Conservation (phyloP, 2,888 invertebrate species). For the Catotricha subobsoleta region DNA sequence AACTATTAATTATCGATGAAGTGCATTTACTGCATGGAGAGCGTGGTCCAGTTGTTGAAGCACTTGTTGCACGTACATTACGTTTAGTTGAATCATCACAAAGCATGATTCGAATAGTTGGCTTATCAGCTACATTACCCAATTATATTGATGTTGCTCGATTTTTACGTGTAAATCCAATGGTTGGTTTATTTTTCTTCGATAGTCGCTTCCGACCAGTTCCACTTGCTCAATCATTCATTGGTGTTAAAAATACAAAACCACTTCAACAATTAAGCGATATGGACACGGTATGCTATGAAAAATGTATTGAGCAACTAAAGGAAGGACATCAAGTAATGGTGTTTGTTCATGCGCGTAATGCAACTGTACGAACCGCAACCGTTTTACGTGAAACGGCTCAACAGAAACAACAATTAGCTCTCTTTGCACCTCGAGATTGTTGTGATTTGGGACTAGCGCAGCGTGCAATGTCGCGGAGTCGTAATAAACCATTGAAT, state of each 20-base stretch:
- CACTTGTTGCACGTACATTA: slow-evolving; percentile 85
- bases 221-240: slow-evolving; percentile 78
- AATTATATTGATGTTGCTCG: slow-evolving; percentile 93
- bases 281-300: slow-evolving; percentile 87
- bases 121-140: slow-evolving; percentile 90
- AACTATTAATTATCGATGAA: slow-evolving; percentile 89
- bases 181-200: slow-evolving; percentile 83
- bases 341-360: slow-evolving; percentile 97
- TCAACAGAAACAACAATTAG: slow-evolving; percentile 49
- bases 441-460: slow-evolving; percentile 45
- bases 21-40: slow-evolving; percentile 94
- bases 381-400: slow-evolving; percentile 68
- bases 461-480: slow-evolving; percentile 47
- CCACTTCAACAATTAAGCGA: slow-evolving; percentile 44
- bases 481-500: slow-evolving; percentile 62
- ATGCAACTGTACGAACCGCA: slow-evolving; percentile 84
- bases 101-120: slow-evolving; percentile 92
- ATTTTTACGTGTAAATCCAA: slow-evolving; percentile 86
- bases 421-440: slow-evolving; percentile 49
- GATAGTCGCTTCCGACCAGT: slow-evolving; percentile 90
- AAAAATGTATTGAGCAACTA: slow-evolving; percentile 74
- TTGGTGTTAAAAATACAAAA: slow-evolving; percentile 59
- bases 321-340: slow-evolving; percentile 83
- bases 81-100: slow-evolving; percentile 82
- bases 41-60: slow-evolving; percentile 93